Percentiles rank a stretch among this genome's conserved stretches.
phyloP scores from a whole-genome alignment of 2,888 invertebrate genomes.

The Yponomeuta cagnagella region DNA sequence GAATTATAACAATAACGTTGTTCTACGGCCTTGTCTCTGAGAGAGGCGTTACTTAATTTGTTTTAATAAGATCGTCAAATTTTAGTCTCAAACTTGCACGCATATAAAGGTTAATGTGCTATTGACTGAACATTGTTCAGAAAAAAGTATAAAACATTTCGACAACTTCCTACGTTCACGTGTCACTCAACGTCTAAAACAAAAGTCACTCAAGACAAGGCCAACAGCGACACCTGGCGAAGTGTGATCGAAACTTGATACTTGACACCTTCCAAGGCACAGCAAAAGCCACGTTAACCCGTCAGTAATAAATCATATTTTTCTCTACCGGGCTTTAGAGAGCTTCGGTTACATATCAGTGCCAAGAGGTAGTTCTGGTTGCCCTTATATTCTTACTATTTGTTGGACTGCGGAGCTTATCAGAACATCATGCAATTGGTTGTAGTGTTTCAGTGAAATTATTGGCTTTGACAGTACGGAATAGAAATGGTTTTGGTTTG shows the following conservation, averaged over 20 bases:
- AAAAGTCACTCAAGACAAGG: conserved; percentile 65
- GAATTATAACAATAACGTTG: no score
- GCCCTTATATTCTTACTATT: background rate
- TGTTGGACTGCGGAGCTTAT: background rate
- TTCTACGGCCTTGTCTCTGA: no score
- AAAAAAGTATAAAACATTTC: background rate
- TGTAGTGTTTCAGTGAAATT: background rate
- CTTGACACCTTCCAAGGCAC: conserved; percentile 26
- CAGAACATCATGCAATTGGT: background rate
- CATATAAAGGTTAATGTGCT: no score
- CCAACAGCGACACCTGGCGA: conserved; percentile 71
- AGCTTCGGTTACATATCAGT: background rate
- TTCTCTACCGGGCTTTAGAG: conserved; percentile 22
- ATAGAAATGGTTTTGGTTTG: background rate
- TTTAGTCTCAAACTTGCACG: no score
- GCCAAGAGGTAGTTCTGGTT: background rate
- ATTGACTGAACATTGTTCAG: no score
- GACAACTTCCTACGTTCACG: background rate
- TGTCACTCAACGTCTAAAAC: conserved; percentile 45
- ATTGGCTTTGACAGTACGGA: background rate
- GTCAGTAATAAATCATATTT: conserved; percentile 29
- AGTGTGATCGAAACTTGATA: conserved; percentile 72
- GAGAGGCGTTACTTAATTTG: no score
- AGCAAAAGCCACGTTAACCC: conserved; percentile 29
- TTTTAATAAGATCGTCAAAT: no score